A percentile compares a stretch with the other conserved stretches of the same genome.
phyloP scores from a whole-genome alignment of 2,113 vertebrate species.

The Chaetodon trifascialis region DNA sequence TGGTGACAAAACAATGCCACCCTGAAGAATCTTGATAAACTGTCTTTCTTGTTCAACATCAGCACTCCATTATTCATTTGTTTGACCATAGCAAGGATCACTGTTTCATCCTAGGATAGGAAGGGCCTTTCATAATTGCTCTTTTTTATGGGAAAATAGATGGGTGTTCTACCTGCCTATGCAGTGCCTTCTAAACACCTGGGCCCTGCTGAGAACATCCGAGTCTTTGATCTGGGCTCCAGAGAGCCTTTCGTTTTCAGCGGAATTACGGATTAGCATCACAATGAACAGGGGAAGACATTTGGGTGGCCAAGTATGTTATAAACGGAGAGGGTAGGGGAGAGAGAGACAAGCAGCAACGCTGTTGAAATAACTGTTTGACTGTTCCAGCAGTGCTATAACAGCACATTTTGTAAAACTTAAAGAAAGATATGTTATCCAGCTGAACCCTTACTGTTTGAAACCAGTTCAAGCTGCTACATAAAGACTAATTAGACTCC shows the following conservation, averaged over 20 bases:
- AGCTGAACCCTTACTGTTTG: too few species aligned
- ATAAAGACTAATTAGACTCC: not conserved
- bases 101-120: conserved; percentile 39
- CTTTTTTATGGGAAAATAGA: conserved; percentile 37
- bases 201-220: conserved; percentile 45
- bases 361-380: not conserved
- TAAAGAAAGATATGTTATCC: too few species aligned
- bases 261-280: conserved; percentile 65
- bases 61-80: conserved; percentile 48
- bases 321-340: not conserved
- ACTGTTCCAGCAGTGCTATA: not conserved
- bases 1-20: not conserved
- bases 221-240: conserved; percentile 65
- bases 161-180: conserved; percentile 35
- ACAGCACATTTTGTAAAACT: too few species aligned
- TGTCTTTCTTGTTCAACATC: conserved; percentile 35
- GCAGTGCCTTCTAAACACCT: conserved; percentile 55
- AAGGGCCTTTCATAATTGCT: conserved; percentile 43
- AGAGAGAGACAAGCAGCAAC: not conserved
- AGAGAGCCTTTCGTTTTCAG: conserved; percentile 47
- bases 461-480: not conserved
- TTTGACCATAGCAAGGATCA: conserved; percentile 50
- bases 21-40: conserved; percentile 24
- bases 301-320: conserved; percentile 35
- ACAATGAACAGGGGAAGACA: conserved; percentile 41